Conservation (phyloP, 2,888 invertebrate genomes). For the Cetonia aurata region DNA sequence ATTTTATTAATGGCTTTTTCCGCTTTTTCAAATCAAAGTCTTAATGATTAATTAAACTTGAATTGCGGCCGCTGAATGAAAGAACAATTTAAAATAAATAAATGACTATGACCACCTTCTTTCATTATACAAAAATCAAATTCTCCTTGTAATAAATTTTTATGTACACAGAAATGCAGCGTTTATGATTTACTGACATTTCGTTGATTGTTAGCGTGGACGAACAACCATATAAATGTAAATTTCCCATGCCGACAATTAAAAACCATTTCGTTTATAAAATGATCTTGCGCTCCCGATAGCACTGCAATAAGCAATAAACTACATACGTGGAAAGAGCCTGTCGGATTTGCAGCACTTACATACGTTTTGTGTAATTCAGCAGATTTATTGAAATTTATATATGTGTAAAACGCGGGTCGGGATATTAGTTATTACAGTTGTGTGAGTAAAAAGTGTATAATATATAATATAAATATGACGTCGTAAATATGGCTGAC, state of each 20-base stretch:
- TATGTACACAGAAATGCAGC: conserved; percentile 4
- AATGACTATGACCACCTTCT: conserved; percentile 3
- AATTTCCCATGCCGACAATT: conserved; percentile 20
- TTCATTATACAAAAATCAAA: conserved; percentile 8
- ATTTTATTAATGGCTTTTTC: no score
- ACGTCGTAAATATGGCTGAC: conserved; percentile 5
- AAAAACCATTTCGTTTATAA: conserved; percentile 23
- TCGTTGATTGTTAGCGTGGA: conserved; percentile 1
- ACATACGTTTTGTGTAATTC: conserved; percentile 9
- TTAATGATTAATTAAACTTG: no score
- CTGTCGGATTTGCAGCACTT: conserved; percentile 6
- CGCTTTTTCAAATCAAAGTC: no score
- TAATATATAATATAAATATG: not conserved
- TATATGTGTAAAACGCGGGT: conserved; percentile 2
- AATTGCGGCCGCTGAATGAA: no score
- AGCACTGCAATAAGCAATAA: conserved; percentile 29
- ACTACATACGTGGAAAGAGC: conserved; percentile 15
- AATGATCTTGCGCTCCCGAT: conserved; percentile 13
- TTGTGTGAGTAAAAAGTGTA: not conserved
- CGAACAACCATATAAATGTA: conserved; percentile 24
- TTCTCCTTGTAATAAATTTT: not conserved
- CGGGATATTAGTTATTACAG: conserved; percentile 10
- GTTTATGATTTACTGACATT: conserved; percentile 19
- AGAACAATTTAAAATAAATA: no score
- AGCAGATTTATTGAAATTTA: conserved; percentile 24